phyloP scores from a whole-genome alignment of 2,113 vertebrate genomes.

The Cynoglossus semilaevis region DNA sequence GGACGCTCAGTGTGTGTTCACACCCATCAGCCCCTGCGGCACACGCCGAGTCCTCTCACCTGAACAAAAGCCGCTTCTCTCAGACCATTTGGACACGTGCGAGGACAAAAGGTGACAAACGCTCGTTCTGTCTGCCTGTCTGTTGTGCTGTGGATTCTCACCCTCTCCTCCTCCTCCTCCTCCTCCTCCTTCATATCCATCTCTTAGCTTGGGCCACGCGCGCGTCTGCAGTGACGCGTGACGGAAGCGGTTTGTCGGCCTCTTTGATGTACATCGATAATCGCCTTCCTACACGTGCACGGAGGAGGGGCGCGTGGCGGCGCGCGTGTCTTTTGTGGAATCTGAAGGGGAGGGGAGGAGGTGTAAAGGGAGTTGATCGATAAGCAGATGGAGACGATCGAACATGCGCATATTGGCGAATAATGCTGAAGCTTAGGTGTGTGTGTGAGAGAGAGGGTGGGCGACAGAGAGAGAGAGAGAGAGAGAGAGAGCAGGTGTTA shows the following conservation, averaged over 20 bases:
- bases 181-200: not conserved
- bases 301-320: conserved; percentile 19
- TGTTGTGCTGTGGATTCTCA: not conserved
- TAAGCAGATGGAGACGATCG: conserved; percentile 54
- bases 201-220: not conserved
- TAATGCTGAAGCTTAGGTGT: conserved; percentile 1
- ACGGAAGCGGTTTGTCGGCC: not conserved
- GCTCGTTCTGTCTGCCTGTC: not conserved
- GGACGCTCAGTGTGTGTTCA: not conserved
- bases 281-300: not conserved
- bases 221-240: conserved; percentile 9
- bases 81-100: conserved; percentile 68
- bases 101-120: conserved; percentile 28
- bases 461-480: conserved; percentile 35
- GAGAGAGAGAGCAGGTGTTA: conserved; percentile 15
- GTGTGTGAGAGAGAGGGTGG: conserved; percentile 14
- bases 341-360: too few species aligned
- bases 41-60: conserved; percentile 47
- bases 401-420: conserved; percentile 36
- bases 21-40: conserved; percentile 24
- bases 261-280: not conserved
- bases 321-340: not conserved
- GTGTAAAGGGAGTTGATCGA: not conserved
- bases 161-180: too few species aligned
- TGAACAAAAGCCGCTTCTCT: conserved; percentile 44